These are phyloP conservation scores for Drosophila prosaltans DNA, from an alignment of 1,140 invertebrate genomes.

Conservation along the genomic window DNA sequence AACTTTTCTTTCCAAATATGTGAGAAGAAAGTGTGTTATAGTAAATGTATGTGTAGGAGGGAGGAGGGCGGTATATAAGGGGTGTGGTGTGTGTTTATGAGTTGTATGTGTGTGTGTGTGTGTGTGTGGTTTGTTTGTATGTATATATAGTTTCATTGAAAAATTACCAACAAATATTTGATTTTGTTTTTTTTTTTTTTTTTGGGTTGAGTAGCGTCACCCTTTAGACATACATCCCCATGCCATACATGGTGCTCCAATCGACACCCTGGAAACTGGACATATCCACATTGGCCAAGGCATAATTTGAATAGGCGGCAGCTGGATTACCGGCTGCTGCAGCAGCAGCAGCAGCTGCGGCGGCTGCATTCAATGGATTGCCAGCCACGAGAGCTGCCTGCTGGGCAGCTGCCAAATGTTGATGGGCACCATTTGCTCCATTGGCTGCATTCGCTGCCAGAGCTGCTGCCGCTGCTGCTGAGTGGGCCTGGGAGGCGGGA, in stretches of 20 bases:
- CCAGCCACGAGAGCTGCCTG: conserved; percentile 83
- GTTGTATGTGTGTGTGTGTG: background rate
- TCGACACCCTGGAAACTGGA: conserved; percentile 94
- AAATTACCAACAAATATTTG: conserved; percentile 47
- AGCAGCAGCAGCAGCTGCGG: conserved; percentile 83
- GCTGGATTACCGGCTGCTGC: conserved; percentile 83
- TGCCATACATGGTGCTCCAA: conserved; percentile 94
- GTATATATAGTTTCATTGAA: conserved; percentile 58
- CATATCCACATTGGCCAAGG: conserved; percentile 94
- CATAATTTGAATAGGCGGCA: conserved; percentile 89
- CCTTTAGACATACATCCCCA: conserved; percentile 93
- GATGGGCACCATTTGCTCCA: conserved; percentile 82
- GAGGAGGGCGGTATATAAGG: too few relatives aligned
- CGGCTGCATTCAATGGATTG: conserved; percentile 82
- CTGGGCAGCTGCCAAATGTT: conserved; percentile 81
- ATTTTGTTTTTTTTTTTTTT: background rate
- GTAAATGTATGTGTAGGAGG: background rate
- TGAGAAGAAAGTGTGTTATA: too few relatives aligned
- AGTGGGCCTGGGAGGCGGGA: conserved; percentile 80
- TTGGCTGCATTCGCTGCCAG: conserved; percentile 84
- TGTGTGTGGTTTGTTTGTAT: conserved; percentile 22
- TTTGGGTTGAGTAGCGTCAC: background rate
- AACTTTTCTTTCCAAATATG: conserved; percentile 25
- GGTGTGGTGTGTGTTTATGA: conserved; percentile 28
- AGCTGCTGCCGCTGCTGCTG: conserved; percentile 82